Conservation (phyloP, 1,140 invertebrate genomes). For the Neuroterus valhalla region DNA sequence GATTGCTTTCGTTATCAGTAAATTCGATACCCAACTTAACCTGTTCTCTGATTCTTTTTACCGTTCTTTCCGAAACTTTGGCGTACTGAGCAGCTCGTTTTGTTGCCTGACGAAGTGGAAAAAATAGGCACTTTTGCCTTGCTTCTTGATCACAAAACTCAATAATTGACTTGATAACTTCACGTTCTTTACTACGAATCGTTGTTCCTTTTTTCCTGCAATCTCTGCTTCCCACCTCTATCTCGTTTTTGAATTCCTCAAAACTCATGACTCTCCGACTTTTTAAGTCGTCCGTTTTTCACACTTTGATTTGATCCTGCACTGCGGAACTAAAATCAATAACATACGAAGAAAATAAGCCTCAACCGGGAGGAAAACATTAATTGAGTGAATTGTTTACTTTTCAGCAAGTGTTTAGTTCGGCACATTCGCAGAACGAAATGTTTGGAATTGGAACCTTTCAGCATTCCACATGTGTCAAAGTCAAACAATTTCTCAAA, state of each 20-base stretch:
- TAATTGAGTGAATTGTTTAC: background rate
- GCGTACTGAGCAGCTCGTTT: slow-evolving; percentile 40
- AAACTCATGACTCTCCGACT: background rate
- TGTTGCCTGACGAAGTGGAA: slow-evolving; percentile 35
- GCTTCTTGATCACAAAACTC: slow-evolving; percentile 43
- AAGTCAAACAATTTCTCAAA: too few species aligned
- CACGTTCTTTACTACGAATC: slow-evolving; percentile 36
- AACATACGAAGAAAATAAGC: background rate
- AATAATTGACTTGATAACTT: slow-evolving; percentile 41
- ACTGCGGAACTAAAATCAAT: background rate
- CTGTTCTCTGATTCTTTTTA: slow-evolving; percentile 44
- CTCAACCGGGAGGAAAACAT: background rate
- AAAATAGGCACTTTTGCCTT: slow-evolving; percentile 34
- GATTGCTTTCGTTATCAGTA: slow-evolving; percentile 5
- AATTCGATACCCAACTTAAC: slow-evolving; percentile 39
- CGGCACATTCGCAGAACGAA: too few species aligned
- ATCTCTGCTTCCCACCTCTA: slow-evolving; percentile 14
- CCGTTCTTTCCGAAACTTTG: slow-evolving; percentile 38
- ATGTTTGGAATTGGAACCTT: too few species aligned
- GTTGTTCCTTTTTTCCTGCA: slow-evolving; percentile 38
- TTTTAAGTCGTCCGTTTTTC: background rate
- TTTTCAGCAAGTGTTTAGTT: background rate
- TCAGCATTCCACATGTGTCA: too few species aligned
- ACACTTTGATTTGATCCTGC: background rate
- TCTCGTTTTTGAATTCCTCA: slow-evolving; percentile 17